A percentile compares a stretch with the other conserved stretches of the same genome.
Evolutionary conservation across 2,797 vertebrate genomes (phyloP).

Genomic region (Catamblyrhynchus diadema): DNA sequence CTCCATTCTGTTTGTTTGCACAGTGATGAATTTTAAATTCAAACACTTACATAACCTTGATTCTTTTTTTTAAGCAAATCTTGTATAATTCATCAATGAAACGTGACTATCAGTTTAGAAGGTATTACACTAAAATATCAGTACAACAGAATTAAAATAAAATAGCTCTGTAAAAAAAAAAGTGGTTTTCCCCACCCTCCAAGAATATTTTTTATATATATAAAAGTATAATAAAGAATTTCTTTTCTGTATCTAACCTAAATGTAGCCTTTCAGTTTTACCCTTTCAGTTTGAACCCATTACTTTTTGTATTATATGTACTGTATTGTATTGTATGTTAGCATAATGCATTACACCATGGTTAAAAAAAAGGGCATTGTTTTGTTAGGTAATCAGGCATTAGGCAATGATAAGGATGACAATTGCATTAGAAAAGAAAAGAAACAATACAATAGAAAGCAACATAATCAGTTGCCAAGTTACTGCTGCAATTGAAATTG

Average conservation of each 20-base stretch:
- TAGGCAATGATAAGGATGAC: not conserved
- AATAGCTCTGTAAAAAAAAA: not conserved
- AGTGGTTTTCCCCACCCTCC: rapidly evolving
- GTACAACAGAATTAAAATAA: not conserved
- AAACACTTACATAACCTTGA: not conserved
- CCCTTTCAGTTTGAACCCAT: not conserved
- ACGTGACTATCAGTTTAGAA: not conserved
- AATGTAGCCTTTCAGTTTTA: not conserved
- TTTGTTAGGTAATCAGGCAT: rapidly evolving
- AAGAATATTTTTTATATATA: not conserved
- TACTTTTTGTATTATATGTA: not conserved
- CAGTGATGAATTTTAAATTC: not conserved
- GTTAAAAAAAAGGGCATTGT: not conserved
- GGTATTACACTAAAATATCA: not conserved
- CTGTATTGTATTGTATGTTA: not conserved
- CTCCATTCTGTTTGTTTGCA: not conserved
- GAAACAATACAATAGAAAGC: not conserved
- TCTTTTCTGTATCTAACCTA: not conserved
- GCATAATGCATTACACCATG: not conserved
- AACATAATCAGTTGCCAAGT: not conserved
- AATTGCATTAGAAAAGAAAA: not conserved
- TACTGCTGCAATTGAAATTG: not conserved
- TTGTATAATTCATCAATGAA: not conserved
- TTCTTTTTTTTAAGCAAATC: not conserved
- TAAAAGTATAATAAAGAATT: not conserved